These are phyloP conservation scores for Clunio marinus DNA, from an alignment of 2,888 invertebrate genomes.

Conservation along the genomic window DNA sequence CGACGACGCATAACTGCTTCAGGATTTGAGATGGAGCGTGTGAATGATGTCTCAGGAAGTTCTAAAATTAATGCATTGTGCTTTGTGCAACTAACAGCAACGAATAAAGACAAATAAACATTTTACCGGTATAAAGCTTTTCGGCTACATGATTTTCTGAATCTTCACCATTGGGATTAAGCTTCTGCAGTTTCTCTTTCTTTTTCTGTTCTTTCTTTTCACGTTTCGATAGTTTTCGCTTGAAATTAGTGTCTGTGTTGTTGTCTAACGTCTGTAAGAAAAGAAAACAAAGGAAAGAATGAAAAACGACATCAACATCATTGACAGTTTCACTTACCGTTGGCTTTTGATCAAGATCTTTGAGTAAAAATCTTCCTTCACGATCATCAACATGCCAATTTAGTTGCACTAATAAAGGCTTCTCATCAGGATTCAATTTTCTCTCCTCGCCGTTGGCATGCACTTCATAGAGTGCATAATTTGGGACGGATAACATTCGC, in stretches of 20 bases:
- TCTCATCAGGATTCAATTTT: slow-evolving; percentile 83
- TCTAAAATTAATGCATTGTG: slow-evolving; percentile 66
- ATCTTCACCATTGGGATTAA: slow-evolving; percentile 66
- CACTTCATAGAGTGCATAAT: slow-evolving; percentile 70
- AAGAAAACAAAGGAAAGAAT: slow-evolving; percentile 42
- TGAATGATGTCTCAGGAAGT: slow-evolving; percentile 96
- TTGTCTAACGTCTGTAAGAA: slow-evolving; percentile 59
- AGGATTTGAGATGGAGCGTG: slow-evolving; percentile 97
- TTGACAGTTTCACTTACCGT: slow-evolving; percentile 44
- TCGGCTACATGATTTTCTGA: slow-evolving; percentile 76
- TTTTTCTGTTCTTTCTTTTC: slow-evolving; percentile 98
- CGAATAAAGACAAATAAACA: slow-evolving; percentile 1
- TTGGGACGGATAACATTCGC: slow-evolving; percentile 82
- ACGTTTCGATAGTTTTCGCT: slow-evolving; percentile 90
- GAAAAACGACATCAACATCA: neutral
- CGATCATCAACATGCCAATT: slow-evolving; percentile 99
- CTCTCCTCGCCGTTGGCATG: slow-evolving; percentile 82
- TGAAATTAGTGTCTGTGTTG: slow-evolving; percentile 75
- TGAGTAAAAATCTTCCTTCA: slow-evolving; percentile 92
- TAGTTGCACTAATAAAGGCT: slow-evolving; percentile 92
- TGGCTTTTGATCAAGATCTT: slow-evolving; percentile 82
- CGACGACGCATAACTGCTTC: slow-evolving; percentile 98
- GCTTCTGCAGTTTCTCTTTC: slow-evolving; percentile 78
- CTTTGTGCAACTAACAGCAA: neutral
- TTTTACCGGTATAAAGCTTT: slow-evolving; percentile 78